Evolutionary conservation across 2,113 vertebrate species (phyloP).

Genomic region (Oncorhynchus keta): DNA sequence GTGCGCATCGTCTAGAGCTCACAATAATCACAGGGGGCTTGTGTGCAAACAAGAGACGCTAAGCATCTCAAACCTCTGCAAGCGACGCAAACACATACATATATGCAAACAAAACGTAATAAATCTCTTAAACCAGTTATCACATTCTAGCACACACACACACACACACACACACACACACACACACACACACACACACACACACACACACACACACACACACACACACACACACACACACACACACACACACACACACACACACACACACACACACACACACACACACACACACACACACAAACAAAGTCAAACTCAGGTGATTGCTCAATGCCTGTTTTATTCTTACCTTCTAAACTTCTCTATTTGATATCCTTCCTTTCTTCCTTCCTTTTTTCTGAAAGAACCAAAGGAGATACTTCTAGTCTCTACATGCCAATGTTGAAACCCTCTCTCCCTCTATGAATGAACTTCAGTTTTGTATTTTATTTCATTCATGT

Average conservation of each 20-base stretch:
- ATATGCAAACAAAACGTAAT: background rate
- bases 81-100: conserved; percentile 35
- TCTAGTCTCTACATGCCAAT: too few relatives aligned
- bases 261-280: conserved; percentile 8
- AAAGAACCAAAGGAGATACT: too few relatives aligned
- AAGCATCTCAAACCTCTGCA: conserved; percentile 60
- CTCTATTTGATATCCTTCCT: background rate
- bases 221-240: too few relatives aligned
- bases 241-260: too few relatives aligned
- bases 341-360: conserved; percentile 35
- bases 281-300: conserved; percentile 6
- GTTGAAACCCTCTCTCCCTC: too few relatives aligned
- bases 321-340: conserved; percentile 41
- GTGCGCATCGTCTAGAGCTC: conserved; percentile 44
- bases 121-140: background rate
- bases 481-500: too few relatives aligned
- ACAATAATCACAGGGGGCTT: conserved; percentile 72
- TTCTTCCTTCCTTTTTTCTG: too few relatives aligned
- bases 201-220: background rate
- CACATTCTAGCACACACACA: background rate
- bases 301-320: conserved; percentile 33
- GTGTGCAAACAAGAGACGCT: conserved; percentile 76
- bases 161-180: background rate
- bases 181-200: conserved; percentile 32
- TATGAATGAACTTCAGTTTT: too few relatives aligned